Evolutionary conservation across 2,797 vertebrate species (phyloP).

Genomic region (Jordanella pulchra): DNA sequence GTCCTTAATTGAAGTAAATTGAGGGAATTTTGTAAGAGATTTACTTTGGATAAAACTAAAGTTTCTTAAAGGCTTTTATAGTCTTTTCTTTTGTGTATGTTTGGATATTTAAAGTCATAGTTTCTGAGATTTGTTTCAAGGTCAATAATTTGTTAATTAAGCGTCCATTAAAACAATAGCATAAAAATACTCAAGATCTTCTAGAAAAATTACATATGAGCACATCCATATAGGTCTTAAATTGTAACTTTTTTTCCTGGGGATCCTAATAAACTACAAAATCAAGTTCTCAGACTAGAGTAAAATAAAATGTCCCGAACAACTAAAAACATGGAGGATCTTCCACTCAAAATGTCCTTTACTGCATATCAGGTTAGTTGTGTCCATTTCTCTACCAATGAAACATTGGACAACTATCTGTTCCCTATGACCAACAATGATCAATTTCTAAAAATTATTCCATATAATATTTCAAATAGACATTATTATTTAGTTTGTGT

Average conservation of each 20-base stretch:
- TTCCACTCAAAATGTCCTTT: background rate
- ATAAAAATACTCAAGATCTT: background rate
- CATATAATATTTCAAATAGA: background rate
- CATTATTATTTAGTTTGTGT: background rate
- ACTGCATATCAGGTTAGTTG: background rate
- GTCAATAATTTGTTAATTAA: background rate
- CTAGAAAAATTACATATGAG: background rate
- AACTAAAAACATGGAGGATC: background rate
- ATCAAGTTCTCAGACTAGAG: background rate
- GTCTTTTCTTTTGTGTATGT: background rate
- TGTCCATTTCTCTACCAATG: background rate
- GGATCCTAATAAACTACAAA: background rate
- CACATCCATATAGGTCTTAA: background rate
- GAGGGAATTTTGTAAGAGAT: no score
- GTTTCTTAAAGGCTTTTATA: no score
- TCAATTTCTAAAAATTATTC: background rate
- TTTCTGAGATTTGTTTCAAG: background rate
- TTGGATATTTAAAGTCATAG: background rate
- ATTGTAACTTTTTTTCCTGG: background rate
- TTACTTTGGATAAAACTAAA: no score
- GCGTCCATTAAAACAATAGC: background rate
- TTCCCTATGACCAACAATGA: background rate
- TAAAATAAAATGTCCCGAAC: background rate
- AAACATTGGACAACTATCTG: background rate
- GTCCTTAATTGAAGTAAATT: no score